These are phyloP conservation scores for Acrocephalus kingi DNA, from an alignment of 2,113 vertebrate genomes.

Conservation along the genomic window DNA sequence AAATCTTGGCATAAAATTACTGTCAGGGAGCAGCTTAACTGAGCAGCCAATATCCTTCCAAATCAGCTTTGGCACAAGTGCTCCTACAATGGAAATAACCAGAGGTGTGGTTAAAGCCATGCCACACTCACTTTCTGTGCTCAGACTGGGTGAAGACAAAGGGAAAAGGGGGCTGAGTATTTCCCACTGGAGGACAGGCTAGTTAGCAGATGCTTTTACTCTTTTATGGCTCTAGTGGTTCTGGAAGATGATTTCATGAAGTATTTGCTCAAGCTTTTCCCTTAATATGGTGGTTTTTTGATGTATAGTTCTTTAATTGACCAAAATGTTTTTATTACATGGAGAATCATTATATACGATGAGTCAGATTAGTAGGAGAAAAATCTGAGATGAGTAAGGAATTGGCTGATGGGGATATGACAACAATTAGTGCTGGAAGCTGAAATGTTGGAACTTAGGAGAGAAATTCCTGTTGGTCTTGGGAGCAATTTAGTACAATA, in stretches of 20 bases:
- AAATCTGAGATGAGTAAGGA: conserved; percentile 14
- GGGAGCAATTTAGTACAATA: not conserved
- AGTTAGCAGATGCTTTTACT: not conserved
- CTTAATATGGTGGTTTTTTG: not conserved
- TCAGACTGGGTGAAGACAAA: not conserved
- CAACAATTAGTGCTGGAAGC: not conserved
- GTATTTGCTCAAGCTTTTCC: not conserved
- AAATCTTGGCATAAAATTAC: not conserved
- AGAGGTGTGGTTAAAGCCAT: not conserved
- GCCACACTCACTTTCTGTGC: not conserved
- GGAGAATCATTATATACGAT: not conserved
- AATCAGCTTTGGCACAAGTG: not conserved
- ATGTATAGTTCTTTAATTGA: not conserved
- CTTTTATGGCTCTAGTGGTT: not conserved
- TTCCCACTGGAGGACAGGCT: not conserved
- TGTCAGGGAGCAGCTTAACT: not conserved
- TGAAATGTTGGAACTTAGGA: not conserved
- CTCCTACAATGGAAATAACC: not conserved
- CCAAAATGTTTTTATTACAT: not conserved
- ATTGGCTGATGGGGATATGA: not conserved
- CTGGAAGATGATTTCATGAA: not conserved
- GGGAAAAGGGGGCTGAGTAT: not conserved
- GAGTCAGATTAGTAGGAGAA: conserved; percentile 14
- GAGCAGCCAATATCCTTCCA: not conserved
- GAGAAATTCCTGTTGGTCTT: conserved; percentile 22